These are phyloP conservation scores for Chondrilla cf. caribensis DNA, from an alignment of 37 sponge, comb jelly and placozoan genomes.

Conservation along the genomic window DNA sequence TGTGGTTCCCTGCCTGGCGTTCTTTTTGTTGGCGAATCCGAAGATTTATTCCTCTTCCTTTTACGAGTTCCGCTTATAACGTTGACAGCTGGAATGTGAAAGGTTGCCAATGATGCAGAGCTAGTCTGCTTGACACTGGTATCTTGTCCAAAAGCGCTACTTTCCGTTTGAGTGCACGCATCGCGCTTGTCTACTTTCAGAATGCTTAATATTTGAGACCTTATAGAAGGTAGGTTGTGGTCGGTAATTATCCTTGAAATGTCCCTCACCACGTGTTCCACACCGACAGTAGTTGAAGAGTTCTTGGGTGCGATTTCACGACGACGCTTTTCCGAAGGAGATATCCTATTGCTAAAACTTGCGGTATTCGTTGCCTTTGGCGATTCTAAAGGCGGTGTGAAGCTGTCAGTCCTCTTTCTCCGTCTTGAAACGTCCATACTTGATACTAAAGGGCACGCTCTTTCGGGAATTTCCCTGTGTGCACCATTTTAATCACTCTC, in stretches of 20 bases:
- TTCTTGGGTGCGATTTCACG: not conserved
- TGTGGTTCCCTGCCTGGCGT: not conserved
- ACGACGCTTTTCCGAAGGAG: not conserved
- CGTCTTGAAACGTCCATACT: not conserved
- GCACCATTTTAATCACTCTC: too few relatives aligned
- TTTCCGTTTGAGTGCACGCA: slow-evolving; percentile 11
- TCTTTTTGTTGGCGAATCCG: slow-evolving; percentile 1
- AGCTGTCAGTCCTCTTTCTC: not conserved
- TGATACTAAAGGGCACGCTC: not conserved
- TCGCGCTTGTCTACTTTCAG: not conserved
- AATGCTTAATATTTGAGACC: not conserved
- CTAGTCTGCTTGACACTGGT: not conserved
- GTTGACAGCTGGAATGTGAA: slow-evolving; percentile 6
- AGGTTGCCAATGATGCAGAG: not conserved
- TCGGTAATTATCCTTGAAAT: not conserved
- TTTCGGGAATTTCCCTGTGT: too few relatives aligned
- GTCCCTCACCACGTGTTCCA: not conserved
- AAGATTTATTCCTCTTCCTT: not conserved
- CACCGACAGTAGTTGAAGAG: not conserved
- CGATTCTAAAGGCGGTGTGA: not conserved
- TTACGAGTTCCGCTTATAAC: not conserved
- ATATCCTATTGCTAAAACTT: not conserved
- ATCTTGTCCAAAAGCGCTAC: not conserved
- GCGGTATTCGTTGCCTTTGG: not conserved
- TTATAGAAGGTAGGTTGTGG: not conserved